Percentiles rank a stretch among this genome's conserved stretches.
Evolutionary conservation across 2,888 invertebrate species (phyloP).

Genomic region (Quadroppia sp.): DNA sequence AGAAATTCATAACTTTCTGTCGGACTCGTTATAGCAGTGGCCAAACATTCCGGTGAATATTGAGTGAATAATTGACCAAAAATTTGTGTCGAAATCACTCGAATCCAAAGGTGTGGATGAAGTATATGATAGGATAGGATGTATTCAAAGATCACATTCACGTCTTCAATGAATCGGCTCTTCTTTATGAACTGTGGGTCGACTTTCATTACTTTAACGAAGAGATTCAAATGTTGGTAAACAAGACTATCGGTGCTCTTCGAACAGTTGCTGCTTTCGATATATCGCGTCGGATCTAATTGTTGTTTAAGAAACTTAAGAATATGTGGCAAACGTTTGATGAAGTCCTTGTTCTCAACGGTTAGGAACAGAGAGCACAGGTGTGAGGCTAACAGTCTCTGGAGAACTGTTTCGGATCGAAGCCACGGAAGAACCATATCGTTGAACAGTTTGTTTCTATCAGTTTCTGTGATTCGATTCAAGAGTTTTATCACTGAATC

Average conservation of each 20-base stretch:
- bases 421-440: slow-evolving; percentile 43
- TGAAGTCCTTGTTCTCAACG: slow-evolving; percentile 68
- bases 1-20: slow-evolving; percentile 43
- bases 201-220: slow-evolving; percentile 49
- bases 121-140: slow-evolving; percentile 57
- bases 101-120: slow-evolving; percentile 82
- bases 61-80: slow-evolving; percentile 66
- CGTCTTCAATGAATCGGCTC: slow-evolving; percentile 16
- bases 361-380: slow-evolving; percentile 33
- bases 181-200: slow-evolving; percentile 44
- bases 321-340: slow-evolving; percentile 61
- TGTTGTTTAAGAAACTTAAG: slow-evolving; percentile 51
- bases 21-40: slow-evolving; percentile 63
- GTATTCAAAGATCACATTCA: slow-evolving; percentile 47
- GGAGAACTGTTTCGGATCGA: not conserved
- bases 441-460: slow-evolving; percentile 39
- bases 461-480: slow-evolving; percentile 49
- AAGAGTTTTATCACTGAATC: slow-evolving; percentile 68
- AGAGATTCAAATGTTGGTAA: slow-evolving; percentile 38
- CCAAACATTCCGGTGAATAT: slow-evolving; percentile 62
- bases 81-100: slow-evolving; percentile 70
- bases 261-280: not conserved
- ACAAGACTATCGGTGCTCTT: slow-evolving; percentile 40
- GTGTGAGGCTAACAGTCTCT: slow-evolving; percentile 38
- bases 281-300: slow-evolving; percentile 41